Evolutionary conservation across 2,888 invertebrate species (phyloP).

Genomic region (Pandemis corylana): DNA sequence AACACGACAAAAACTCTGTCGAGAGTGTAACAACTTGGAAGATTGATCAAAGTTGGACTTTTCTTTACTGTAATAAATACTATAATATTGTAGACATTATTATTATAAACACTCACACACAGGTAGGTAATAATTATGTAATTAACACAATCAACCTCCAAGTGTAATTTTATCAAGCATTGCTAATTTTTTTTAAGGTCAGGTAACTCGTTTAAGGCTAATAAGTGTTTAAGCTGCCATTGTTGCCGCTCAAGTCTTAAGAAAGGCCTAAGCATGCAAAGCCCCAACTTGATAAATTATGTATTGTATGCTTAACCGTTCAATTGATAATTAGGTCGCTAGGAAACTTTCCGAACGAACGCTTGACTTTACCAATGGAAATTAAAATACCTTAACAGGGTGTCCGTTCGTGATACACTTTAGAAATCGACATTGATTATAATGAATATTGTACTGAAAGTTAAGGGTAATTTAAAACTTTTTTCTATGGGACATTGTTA

Average conservation of each 20-base stretch:
- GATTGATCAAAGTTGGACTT: too few relatives aligned
- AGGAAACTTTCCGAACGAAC: background rate
- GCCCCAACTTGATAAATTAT: slow-evolving; percentile 21
- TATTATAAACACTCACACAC: too few relatives aligned
- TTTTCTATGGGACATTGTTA: background rate
- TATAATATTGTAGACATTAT: too few relatives aligned
- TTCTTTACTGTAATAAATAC: too few relatives aligned
- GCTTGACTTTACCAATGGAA: background rate
- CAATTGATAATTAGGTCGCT: slow-evolving; percentile 17
- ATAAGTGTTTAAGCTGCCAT: too few relatives aligned
- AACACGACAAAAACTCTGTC: too few relatives aligned
- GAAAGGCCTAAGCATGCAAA: background rate
- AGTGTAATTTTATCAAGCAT: too few relatives aligned
- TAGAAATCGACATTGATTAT: background rate
- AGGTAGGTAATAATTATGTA: too few relatives aligned
- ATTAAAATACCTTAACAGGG: slow-evolving; percentile 13
- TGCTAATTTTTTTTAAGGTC: too few relatives aligned
- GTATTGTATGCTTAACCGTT: slow-evolving; percentile 23
- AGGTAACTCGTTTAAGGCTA: too few relatives aligned
- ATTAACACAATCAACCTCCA: too few relatives aligned
- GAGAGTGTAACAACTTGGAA: too few relatives aligned
- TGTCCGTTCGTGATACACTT: background rate
- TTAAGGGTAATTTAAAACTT: background rate
- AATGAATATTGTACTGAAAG: background rate
- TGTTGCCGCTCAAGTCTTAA: background rate